phyloP scores from a whole-genome alignment of 1,140 invertebrate species.

The Adelges cooleyi region DNA sequence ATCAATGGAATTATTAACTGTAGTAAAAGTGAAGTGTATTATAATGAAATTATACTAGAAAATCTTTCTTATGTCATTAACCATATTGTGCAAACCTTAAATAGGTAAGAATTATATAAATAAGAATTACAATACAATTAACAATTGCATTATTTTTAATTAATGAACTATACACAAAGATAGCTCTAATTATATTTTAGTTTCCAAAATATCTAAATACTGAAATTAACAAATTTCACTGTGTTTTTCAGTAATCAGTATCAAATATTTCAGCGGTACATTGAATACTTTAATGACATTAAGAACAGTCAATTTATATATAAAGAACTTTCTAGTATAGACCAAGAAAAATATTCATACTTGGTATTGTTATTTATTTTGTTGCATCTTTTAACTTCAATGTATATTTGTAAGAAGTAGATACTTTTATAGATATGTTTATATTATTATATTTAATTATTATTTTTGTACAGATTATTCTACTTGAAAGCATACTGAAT shows the following conservation, averaged over 20 bases:
- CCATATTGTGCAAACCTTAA: not conserved
- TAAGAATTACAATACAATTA: too few relatives aligned
- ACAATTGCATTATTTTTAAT: too few relatives aligned
- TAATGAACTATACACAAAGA: too few relatives aligned
- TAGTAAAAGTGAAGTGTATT: not conserved
- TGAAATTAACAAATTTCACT: too few relatives aligned
- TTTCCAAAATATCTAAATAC: too few relatives aligned
- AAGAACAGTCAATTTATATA: not conserved
- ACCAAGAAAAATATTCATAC: conserved; percentile 4
- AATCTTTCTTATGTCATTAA: conserved; percentile 8
- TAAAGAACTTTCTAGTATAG: not conserved
- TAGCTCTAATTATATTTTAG: too few relatives aligned
- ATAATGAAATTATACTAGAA: conserved; percentile 3
- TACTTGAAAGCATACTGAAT: conserved; percentile 20
- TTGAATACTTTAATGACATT: not conserved
- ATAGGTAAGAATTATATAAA: too few relatives aligned
- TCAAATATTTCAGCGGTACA: not conserved
- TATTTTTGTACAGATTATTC: not conserved
- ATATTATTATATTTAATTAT: not conserved
- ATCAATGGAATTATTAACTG: conserved; percentile 5
- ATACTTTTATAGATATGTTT: not conserved
- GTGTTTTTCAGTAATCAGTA: conserved; percentile 7
- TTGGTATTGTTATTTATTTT: not conserved
- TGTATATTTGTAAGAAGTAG: too few relatives aligned
- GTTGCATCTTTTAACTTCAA: too few relatives aligned